Evolutionary conservation across 2,888 invertebrate species (phyloP).

Genomic region (Dilophus febrilis): DNA sequence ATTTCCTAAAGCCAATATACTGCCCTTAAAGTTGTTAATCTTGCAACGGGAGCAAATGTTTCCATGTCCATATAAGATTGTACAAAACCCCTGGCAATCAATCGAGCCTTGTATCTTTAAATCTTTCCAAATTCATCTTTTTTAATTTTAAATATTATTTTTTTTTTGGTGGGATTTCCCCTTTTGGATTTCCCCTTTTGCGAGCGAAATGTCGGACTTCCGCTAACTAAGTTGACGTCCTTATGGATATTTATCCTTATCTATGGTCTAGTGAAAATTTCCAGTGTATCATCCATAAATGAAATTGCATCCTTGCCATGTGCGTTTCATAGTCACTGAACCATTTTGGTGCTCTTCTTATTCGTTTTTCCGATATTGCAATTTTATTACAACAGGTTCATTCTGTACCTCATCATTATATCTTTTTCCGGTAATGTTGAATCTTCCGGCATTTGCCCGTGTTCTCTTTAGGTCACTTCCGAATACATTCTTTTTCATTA

Average conservation of each 20-base stretch:
- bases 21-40: constrained; percentile 10
- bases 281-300: constrained; percentile 5
- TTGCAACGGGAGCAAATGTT: constrained; percentile 11
- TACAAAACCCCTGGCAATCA: constrained; percentile 10
- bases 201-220: constrained; percentile 11
- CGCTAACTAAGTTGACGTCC: constrained; percentile 12
- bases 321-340: neutral
- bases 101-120: constrained; percentile 9
- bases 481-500: too few species aligned
- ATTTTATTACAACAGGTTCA: neutral
- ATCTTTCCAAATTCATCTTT: constrained; percentile 1
- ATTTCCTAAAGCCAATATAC: constrained; percentile 9
- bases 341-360: neutral
- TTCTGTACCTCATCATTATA: neutral
- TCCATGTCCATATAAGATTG: constrained; percentile 10
- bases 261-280: constrained; percentile 1
- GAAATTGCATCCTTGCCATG: constrained; percentile 4
- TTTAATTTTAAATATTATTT: constrained; percentile 4
- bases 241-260: constrained; percentile 13
- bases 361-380: neutral
- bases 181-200: constrained; percentile 9
- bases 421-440: too few species aligned
- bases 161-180: constrained; percentile 7
- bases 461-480: too few species aligned
- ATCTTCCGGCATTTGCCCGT: too few species aligned